Evolutionary conservation across 2,888 invertebrate species (phyloP).

Genomic region (Eulithis testata): DNA sequence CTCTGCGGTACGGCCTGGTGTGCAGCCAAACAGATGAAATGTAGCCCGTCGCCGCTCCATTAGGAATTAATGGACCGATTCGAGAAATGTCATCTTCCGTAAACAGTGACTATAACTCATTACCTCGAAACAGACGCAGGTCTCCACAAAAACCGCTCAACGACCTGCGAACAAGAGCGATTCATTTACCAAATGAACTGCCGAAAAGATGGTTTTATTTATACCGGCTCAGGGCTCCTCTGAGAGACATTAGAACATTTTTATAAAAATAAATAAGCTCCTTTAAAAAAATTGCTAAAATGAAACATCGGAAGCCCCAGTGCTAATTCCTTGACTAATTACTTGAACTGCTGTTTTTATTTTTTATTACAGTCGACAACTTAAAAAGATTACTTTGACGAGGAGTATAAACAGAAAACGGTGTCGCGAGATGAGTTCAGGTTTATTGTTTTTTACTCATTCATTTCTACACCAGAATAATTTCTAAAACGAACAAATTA

Average conservation of each 20-base stretch:
- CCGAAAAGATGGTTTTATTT: constrained; percentile 64
- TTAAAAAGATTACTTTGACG: constrained; percentile 29
- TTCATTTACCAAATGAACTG: constrained; percentile 68
- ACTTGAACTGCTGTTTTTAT: constrained; percentile 25
- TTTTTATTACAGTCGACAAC: constrained; percentile 26
- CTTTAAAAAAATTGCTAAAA: constrained; percentile 47
- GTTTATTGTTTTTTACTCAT: too few relatives aligned
- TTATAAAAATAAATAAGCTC: constrained; percentile 47
- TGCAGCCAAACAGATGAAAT: constrained; percentile 82
- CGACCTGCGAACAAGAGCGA: constrained; percentile 65
- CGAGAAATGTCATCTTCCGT: constrained; percentile 81
- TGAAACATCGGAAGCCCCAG: constrained; percentile 34
- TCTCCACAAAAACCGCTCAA: constrained; percentile 55
- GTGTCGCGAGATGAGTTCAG: not conserved
- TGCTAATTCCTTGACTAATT: constrained; percentile 35
- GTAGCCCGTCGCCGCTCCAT: constrained; percentile 77
- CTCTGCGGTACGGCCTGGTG: constrained; percentile 72
- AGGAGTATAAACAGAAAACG: constrained; percentile 15
- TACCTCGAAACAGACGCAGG: constrained; percentile 49
- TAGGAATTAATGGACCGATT: constrained; percentile 83
- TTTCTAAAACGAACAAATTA: too few relatives aligned
- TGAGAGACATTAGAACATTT: constrained; percentile 43
- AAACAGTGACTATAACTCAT: constrained; percentile 76
- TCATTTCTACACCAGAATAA: too few relatives aligned
- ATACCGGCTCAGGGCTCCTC: constrained; percentile 37